These are phyloP conservation scores for Sebastes melanostomus DNA, from an alignment of 2,797 vertebrate genomes.

Conservation along the genomic window DNA sequence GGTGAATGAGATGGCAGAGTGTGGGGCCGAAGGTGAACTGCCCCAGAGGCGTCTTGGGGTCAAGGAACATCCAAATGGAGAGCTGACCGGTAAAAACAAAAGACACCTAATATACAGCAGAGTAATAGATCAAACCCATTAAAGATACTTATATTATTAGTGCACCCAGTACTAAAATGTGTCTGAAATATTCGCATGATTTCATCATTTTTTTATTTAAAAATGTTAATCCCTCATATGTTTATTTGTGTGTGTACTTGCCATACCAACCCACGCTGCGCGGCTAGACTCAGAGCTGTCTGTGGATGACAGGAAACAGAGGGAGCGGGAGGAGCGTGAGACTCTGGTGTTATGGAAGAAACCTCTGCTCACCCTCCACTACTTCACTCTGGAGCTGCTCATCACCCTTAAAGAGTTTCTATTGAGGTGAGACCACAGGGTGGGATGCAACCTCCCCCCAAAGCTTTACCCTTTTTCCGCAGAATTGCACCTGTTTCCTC, in stretches of 20 bases:
- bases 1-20: slow-evolving; percentile 86
- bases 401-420: slow-evolving; percentile 86
- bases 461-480: neutral
- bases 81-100: slow-evolving; percentile 76
- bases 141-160: neutral
- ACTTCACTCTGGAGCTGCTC: slow-evolving; percentile 89
- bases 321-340: slow-evolving; percentile 83
- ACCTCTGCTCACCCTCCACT: slow-evolving; percentile 87
- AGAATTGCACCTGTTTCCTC: neutral
- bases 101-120: neutral
- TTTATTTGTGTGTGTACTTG: slow-evolving; percentile 20
- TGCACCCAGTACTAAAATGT: neutral
- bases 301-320: slow-evolving; percentile 79
- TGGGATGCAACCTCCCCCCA: neutral
- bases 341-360: slow-evolving; percentile 88
- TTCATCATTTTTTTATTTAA: neutral
- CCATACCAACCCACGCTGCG: neutral
- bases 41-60: slow-evolving; percentile 79
- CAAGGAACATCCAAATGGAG: slow-evolving; percentile 86
- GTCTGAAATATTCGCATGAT: neutral
- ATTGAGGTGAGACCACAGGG: slow-evolving; percentile 70
- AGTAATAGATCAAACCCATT: neutral
- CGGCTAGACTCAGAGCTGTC: slow-evolving; percentile 73
- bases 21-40: slow-evolving; percentile 79
- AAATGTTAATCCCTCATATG: neutral